A percentile compares a stretch with the other conserved stretches of the same genome.
Conservation (phyloP, 1,140 invertebrate species). For the Drosophila mojavensis region DNA sequence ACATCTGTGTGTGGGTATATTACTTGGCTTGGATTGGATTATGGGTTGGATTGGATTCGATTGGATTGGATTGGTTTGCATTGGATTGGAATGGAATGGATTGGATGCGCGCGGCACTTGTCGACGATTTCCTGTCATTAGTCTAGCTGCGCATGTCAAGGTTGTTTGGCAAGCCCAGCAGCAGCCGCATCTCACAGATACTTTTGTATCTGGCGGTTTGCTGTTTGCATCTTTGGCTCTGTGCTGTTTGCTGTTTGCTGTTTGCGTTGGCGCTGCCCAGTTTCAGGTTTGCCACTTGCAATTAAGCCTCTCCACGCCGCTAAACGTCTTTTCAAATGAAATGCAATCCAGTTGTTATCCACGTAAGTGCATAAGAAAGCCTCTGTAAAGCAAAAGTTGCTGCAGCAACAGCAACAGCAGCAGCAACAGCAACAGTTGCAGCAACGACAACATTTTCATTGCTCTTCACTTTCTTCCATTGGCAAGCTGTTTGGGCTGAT, state of each 20-base stretch:
- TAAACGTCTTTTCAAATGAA: constrained; percentile 79
- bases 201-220: constrained; percentile 23
- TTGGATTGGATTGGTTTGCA: constrained; percentile 33
- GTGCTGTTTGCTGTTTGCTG: background rate
- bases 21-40: constrained; percentile 30
- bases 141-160: constrained; percentile 71
- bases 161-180: constrained; percentile 76
- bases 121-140: constrained; percentile 78
- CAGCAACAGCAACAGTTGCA: constrained; percentile 35
- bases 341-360: constrained; percentile 75
- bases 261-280: constrained; percentile 29
- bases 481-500: constrained; percentile 30
- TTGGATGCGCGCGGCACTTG: constrained; percentile 62
- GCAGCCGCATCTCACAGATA: constrained; percentile 47
- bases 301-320: constrained; percentile 66
- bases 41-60: constrained; percentile 28
- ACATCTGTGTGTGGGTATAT: constrained; percentile 23
- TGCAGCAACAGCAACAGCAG: constrained; percentile 29
- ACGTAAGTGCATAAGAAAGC: constrained; percentile 62
- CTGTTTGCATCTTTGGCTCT: constrained; percentile 1
- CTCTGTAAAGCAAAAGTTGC: constrained; percentile 46
- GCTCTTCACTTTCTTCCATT: constrained; percentile 77
- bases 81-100: constrained; percentile 18
- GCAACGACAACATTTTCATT: constrained; percentile 60
- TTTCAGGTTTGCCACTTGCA: constrained; percentile 49